Percentiles rank a stretch among this genome's conserved stretches.
Evolutionary conservation across 1,140 invertebrate genomes (phyloP).

Genomic region (Brachionus rubens): DNA sequence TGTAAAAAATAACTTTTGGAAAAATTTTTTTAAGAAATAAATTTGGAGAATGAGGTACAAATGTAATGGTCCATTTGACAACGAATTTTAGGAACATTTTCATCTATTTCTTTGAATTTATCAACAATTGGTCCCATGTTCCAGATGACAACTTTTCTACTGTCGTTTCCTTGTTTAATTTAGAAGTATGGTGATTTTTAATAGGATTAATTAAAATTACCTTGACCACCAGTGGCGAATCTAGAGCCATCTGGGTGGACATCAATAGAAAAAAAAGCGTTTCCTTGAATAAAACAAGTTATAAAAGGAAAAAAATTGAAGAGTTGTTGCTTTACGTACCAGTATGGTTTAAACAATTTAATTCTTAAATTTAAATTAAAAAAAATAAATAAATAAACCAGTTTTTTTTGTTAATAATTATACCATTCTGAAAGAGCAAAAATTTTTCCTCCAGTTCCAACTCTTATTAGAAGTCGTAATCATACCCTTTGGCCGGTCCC

Average conservation of each 20-base stretch:
- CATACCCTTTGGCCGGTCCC: no score
- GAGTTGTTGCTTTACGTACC: no score
- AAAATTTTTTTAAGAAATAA: slow-evolving; percentile 34
- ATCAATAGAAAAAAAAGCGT: slow-evolving; percentile 90
- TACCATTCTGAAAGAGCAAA: no score
- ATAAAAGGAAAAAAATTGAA: neutral
- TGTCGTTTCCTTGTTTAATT: slow-evolving; percentile 54
- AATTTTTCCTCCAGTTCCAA: no score
- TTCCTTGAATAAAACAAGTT: slow-evolving; percentile 44
- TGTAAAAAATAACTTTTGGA: slow-evolving; percentile 53
- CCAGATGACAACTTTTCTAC: slow-evolving; percentile 79
- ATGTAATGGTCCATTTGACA: slow-evolving; percentile 91
- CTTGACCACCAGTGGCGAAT: slow-evolving; percentile 81
- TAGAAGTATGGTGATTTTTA: neutral
- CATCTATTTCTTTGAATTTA: slow-evolving; percentile 66
- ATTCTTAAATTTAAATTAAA: slow-evolving; percentile 62
- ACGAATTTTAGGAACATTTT: slow-evolving; percentile 81
- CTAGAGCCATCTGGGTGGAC: slow-evolving; percentile 83
- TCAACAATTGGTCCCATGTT: slow-evolving; percentile 79
- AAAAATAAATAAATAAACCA: neutral
- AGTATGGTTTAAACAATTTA: slow-evolving; percentile 83
- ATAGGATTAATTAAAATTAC: slow-evolving; percentile 57
- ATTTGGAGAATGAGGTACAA: slow-evolving; percentile 62
- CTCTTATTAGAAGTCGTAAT: no score
- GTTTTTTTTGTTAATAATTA: no score